phyloP scores from a whole-genome alignment of 2,797 vertebrate genomes.

The Lepilemur ruficaudatus region DNA sequence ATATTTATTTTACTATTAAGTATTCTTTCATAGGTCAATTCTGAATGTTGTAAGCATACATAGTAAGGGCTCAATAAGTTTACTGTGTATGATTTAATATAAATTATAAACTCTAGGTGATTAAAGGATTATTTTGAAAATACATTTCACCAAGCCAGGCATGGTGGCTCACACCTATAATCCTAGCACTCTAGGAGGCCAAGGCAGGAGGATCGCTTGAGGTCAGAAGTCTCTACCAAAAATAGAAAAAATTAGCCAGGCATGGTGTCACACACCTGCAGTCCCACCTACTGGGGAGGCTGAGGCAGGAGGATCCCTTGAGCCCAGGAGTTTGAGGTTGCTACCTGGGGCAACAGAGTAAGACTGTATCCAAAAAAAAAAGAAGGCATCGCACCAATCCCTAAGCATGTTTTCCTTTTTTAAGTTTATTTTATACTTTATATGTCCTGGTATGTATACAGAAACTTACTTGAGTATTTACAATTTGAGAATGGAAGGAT shows the following conservation, averaged over 20 bases:
- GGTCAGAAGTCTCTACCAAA: too few relatives aligned
- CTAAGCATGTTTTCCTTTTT: not conserved
- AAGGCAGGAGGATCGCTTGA: too few relatives aligned
- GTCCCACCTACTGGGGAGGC: too few relatives aligned
- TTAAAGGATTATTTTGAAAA: not conserved
- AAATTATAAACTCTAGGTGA: not conserved
- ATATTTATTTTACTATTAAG: conserved; percentile 17
- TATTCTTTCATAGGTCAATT: not conserved
- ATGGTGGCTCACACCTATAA: too few relatives aligned
- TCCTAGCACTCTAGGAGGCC: too few relatives aligned
- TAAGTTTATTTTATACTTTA: not conserved
- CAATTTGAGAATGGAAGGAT: conserved; percentile 14
- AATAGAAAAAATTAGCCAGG: too few relatives aligned
- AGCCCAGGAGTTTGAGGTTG: too few relatives aligned
- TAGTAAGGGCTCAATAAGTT: not conserved
- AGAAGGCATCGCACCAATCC: not conserved
- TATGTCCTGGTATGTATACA: not conserved
- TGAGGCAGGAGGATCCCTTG: too few relatives aligned
- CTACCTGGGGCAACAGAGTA: too few relatives aligned
- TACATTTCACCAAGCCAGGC: not conserved
- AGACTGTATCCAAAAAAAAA: too few relatives aligned
- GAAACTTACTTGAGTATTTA: not conserved
- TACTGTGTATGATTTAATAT: not conserved
- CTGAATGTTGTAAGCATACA: not conserved
- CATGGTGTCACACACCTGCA: too few relatives aligned